phyloP scores from a whole-genome alignment of 2,797 vertebrate genomes.

The Potorous gilbertii region DNA sequence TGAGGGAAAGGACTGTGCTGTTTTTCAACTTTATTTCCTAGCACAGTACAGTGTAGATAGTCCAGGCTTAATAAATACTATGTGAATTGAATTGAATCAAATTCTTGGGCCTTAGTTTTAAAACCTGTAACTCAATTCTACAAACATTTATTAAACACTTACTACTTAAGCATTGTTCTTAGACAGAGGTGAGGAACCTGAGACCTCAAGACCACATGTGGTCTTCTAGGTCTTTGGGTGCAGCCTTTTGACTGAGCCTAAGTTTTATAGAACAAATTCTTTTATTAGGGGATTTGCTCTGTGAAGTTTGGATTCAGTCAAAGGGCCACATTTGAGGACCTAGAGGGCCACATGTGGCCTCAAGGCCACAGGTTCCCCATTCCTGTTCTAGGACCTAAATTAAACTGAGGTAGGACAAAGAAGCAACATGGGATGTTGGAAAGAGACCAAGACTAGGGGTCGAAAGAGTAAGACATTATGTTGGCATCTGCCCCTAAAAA shows the following conservation, averaged over 20 bases:
- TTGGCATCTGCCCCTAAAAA: background rate
- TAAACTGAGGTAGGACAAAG: constrained; percentile 24
- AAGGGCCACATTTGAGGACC: no score
- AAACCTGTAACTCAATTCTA: background rate
- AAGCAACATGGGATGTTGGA: background rate
- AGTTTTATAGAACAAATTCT: no score
- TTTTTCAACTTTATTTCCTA: background rate
- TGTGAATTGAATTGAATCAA: background rate
- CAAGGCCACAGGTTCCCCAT: no score
- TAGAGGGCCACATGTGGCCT: no score
- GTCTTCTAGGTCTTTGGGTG: no score
- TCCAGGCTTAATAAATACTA: background rate
- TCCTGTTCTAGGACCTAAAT: background rate
- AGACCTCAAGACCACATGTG: no score
- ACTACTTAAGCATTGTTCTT: background rate
- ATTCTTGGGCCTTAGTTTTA: background rate
- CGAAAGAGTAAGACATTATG: background rate
- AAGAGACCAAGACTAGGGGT: background rate
- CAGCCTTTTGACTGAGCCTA: no score
- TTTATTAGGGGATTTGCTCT: no score
- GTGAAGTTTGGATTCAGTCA: no score
- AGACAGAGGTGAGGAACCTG: background rate
- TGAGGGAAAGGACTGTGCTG: background rate
- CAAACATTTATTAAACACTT: constrained; percentile 27
- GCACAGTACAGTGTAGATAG: background rate